phyloP scores from a whole-genome alignment of 2,113 vertebrate genomes.

The Apaloderma vittatum region DNA sequence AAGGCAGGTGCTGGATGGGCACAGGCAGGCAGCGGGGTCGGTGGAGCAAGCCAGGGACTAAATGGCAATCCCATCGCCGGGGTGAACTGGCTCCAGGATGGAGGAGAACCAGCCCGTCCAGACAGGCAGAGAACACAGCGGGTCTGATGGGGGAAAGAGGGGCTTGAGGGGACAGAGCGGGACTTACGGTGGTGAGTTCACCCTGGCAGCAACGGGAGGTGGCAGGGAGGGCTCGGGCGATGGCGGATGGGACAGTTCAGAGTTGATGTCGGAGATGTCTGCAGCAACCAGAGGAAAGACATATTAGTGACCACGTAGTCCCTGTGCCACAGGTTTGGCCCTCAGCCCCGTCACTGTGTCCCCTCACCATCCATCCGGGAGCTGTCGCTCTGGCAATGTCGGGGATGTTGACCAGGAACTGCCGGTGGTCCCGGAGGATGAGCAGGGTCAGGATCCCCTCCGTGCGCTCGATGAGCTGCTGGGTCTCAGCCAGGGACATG shows the following conservation, averaged over 20 bases:
- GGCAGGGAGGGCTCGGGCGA: slow-evolving; percentile 46
- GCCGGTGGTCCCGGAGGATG: slow-evolving; percentile 87
- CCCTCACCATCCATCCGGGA: slow-evolving; percentile 89
- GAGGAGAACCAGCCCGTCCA: neutral
- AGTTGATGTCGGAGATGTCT: slow-evolving; percentile 92
- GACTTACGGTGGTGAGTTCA: slow-evolving; percentile 57
- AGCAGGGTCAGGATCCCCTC: slow-evolving; percentile 89
- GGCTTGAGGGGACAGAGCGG: neutral
- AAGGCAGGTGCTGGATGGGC: neutral
- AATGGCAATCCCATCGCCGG: neutral
- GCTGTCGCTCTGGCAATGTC: slow-evolving; percentile 86
- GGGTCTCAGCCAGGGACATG: slow-evolving; percentile 92
- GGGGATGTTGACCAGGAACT: slow-evolving; percentile 92
- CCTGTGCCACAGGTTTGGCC: neutral
- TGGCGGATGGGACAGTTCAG: slow-evolving; percentile 66
- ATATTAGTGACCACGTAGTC: neutral
- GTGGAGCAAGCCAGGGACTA: neutral
- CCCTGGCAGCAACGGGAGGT: slow-evolving; percentile 54
- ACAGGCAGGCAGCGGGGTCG: neutral
- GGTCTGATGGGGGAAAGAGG: too few relatives aligned
- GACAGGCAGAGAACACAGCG: neutral
- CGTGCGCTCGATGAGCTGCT: slow-evolving; percentile 90
- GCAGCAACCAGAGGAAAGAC: neutral
- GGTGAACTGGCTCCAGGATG: neutral
- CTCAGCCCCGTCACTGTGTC: rapidly evolving